Percentiles rank a stretch among this genome's conserved stretches.
These are phyloP conservation scores for Creontiades dilutus DNA, from an alignment of 2,888 invertebrate species.

Conservation along the genomic window DNA sequence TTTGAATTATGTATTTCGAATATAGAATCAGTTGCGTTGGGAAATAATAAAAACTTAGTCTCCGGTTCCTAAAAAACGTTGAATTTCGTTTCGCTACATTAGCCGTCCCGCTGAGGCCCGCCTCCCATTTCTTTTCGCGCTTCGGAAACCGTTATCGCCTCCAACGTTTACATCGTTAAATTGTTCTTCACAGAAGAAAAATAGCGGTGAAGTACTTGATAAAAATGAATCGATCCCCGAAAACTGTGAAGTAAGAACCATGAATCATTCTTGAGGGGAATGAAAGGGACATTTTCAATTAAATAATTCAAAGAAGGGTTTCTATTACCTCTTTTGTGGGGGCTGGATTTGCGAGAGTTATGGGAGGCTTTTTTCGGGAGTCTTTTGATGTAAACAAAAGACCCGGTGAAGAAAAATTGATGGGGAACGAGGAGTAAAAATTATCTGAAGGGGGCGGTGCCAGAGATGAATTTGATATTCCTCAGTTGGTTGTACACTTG, in stretches of 20 bases:
- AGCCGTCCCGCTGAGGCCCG: background rate
- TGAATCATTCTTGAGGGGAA: background rate
- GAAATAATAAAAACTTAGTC: background rate
- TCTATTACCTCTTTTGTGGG: conserved; percentile 27
- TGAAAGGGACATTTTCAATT: conserved; percentile 12
- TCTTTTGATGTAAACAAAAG: conserved; percentile 28
- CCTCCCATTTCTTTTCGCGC: background rate
- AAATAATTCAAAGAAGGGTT: conserved; percentile 24
- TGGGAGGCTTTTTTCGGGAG: background rate
- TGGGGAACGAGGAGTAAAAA: background rate
- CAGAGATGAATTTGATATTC: too few relatives aligned
- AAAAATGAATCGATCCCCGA: background rate
- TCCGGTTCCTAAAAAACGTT: background rate
- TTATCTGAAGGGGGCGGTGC: background rate
- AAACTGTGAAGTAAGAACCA: background rate
- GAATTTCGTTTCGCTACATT: background rate
- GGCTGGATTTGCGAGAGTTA: conserved; percentile 17
- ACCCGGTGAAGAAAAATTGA: conserved; percentile 2
- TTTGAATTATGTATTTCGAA: background rate
- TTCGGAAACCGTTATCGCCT: background rate
- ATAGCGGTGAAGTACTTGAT: background rate
- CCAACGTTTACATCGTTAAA: background rate
- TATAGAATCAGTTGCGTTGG: background rate
- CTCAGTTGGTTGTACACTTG: too few relatives aligned
- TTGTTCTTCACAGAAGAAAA: background rate